Evolutionary conservation across 1,140 invertebrate genomes (phyloP).

Genomic region (Parasteatoda tepidariorum): DNA sequence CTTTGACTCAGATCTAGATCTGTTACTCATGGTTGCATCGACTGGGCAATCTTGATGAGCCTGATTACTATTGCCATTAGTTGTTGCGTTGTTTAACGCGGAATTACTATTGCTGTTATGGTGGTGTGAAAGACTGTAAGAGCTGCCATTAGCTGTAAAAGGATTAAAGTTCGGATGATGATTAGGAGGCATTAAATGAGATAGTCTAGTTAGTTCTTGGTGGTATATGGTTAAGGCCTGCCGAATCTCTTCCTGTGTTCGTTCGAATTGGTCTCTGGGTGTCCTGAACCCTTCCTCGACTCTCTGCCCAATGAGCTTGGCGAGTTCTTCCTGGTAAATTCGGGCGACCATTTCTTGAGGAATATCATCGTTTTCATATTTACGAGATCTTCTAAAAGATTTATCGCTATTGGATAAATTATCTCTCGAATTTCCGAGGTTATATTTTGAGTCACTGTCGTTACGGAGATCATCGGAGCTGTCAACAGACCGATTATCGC

Average conservation of each 20-base stretch:
- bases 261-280: constrained; percentile 71
- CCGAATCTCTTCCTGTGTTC: constrained; percentile 86
- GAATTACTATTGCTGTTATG: constrained; percentile 13
- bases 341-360: constrained; percentile 96
- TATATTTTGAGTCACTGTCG: constrained; percentile 13
- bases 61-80: not conserved
- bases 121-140: constrained; percentile 28
- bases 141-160: constrained; percentile 25
- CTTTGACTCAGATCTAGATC: constrained; percentile 20
- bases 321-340: constrained; percentile 96
- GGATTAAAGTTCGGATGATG: constrained; percentile 23
- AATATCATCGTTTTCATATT: constrained; percentile 88
- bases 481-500: constrained; percentile 34
- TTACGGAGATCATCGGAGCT: constrained; percentile 27
- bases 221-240: constrained; percentile 92
- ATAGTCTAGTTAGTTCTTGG: constrained; percentile 87
- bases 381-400: constrained; percentile 41
- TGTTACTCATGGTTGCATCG: constrained; percentile 30
- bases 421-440: constrained; percentile 21
- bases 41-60: constrained; percentile 44
- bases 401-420: constrained; percentile 7
- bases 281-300: constrained; percentile 64
- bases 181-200: constrained; percentile 52
- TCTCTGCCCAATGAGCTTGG: constrained; percentile 84
- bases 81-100: constrained; percentile 7